Conservation (phyloP, 2,797 vertebrate species). For the Octomys mimax region DNA sequence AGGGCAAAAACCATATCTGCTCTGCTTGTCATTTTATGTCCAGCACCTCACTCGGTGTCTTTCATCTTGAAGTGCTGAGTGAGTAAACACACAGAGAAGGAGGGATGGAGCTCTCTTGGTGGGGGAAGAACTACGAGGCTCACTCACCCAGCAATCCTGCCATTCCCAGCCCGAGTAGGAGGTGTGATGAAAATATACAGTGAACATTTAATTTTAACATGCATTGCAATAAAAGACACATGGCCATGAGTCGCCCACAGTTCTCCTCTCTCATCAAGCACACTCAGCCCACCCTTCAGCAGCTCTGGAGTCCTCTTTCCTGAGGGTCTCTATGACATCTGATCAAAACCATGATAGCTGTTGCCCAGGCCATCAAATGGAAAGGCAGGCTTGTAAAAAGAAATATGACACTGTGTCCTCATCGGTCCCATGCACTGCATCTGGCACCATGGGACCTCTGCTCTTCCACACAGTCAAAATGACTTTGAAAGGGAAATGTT, state of each 20-base stretch:
- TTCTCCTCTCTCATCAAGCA: not conserved
- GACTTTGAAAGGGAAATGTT: not conserved
- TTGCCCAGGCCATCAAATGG: not conserved
- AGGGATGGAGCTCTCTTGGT: not conserved
- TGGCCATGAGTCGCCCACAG: not conserved
- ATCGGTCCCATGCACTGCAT: too few relatives aligned
- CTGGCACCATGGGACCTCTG: not conserved
- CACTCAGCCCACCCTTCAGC: not conserved
- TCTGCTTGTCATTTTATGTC: not conserved
- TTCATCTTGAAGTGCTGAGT: not conserved
- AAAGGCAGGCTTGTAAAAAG: not conserved
- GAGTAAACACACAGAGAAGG: not conserved
- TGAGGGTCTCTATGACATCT: not conserved
- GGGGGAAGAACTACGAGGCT: not conserved
- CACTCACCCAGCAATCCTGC: not conserved
- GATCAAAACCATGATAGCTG: not conserved
- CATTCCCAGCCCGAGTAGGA: not conserved
- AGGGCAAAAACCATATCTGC: not conserved
- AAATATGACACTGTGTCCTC: not conserved
- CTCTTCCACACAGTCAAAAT: not conserved
- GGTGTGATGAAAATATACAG: not conserved
- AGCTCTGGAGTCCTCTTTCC: not conserved
- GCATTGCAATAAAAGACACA: not conserved
- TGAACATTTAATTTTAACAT: not conserved
- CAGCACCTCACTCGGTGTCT: not conserved